Evolutionary conservation across 1,140 invertebrate genomes (phyloP).

Genomic region (Sinella curviseta): DNA sequence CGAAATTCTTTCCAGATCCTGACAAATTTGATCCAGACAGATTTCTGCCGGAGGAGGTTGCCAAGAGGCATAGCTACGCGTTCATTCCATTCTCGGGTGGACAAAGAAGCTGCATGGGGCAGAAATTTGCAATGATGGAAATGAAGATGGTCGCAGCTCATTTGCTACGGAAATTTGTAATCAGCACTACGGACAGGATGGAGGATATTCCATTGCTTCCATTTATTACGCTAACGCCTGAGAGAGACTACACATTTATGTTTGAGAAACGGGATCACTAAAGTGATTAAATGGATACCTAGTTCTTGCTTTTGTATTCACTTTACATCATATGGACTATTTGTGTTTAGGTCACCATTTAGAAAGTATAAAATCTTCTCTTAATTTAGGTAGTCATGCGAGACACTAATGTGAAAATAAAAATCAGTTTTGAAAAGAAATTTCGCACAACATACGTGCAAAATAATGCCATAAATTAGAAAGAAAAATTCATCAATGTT

Average conservation of each 20-base stretch:
- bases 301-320: no score
- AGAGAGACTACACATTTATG: not conserved
- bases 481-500: no score
- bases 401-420: no score
- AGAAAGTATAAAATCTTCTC: no score
- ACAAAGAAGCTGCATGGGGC: slow-evolving; percentile 78
- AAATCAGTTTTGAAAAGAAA: no score
- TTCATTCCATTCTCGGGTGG: slow-evolving; percentile 85
- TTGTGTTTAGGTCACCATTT: no score
- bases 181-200: not conserved
- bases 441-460: no score
- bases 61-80: slow-evolving; percentile 60
- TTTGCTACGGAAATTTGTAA: slow-evolving; percentile 56
- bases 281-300: no score
- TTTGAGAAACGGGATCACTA: not conserved
- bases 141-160: slow-evolving; percentile 61
- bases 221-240: not conserved
- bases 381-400: no score
- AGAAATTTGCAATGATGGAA: slow-evolving; percentile 64
- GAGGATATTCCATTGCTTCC: not conserved
- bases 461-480: no score
- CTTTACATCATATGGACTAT: no score
- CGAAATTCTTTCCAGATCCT: slow-evolving; percentile 71
- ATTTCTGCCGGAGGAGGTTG: slow-evolving; percentile 64
- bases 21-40: slow-evolving; percentile 73